These are phyloP conservation scores for Prenolepis imparis DNA, from an alignment of 2,888 invertebrate species.

Conservation along the genomic window DNA sequence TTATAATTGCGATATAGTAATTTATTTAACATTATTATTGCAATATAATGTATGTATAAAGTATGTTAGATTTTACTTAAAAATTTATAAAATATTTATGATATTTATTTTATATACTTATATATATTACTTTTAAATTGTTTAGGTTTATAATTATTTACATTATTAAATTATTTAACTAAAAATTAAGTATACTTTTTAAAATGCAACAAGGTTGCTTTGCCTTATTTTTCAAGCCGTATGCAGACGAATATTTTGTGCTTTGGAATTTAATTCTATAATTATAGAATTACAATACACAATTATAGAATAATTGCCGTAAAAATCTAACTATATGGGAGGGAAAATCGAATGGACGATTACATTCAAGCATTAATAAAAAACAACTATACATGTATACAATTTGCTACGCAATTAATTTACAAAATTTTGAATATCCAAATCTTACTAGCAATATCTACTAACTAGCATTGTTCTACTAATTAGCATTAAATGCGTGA, in stretches of 20 bases:
- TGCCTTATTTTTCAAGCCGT: not conserved
- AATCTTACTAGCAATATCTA: not conserved
- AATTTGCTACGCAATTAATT: conserved; percentile 4
- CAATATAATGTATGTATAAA: too few relatives aligned
- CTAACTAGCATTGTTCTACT: not conserved
- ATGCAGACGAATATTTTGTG: conserved; percentile 41
- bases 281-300: too few relatives aligned
- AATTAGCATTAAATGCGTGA: not conserved
- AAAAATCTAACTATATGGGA: conserved; percentile 6
- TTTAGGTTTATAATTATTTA: too few relatives aligned
- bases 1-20: not conserved
- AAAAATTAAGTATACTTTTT: too few relatives aligned
- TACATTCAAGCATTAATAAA: conserved; percentile 26
- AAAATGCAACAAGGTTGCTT: too few relatives aligned
- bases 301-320: conserved; percentile 12
- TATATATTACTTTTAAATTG: too few relatives aligned
- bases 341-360: not conserved
- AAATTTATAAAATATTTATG: too few relatives aligned
- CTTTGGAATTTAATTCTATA: conserved; percentile 27
- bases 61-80: too few relatives aligned
- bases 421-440: not conserved
- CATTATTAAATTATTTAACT: too few relatives aligned
- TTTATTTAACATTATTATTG: not conserved
- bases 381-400: not conserved
- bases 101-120: too few relatives aligned